Conservation (phyloP, 2,797 vertebrate genomes). For the Rousettus madagascariensis region DNA sequence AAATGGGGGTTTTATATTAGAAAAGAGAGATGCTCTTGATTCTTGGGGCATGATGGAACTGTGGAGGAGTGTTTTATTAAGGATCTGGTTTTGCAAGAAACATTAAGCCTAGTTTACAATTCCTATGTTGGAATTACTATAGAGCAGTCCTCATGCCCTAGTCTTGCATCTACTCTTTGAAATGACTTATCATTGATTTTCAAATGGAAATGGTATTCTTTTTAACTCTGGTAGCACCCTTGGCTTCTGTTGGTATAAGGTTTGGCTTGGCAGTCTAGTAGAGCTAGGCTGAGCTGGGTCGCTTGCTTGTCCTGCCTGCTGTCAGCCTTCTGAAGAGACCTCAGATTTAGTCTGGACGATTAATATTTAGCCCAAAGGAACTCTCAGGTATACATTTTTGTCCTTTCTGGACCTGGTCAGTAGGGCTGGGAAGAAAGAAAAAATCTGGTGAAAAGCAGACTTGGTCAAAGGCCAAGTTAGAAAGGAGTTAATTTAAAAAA, state of each 20-base stretch:
- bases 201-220: constrained; percentile 38
- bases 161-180: background rate
- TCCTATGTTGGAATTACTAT: background rate
- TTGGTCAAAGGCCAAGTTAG: background rate
- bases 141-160: background rate
- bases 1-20: background rate
- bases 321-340: background rate
- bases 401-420: background rate
- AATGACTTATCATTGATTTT: constrained; percentile 27
- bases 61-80: constrained; percentile 22
- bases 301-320: constrained; percentile 14
- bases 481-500: background rate
- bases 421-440: background rate
- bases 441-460: background rate
- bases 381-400: background rate
- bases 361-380: background rate
- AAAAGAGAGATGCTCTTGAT: constrained; percentile 24
- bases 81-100: constrained; percentile 29
- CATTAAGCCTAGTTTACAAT: constrained; percentile 13
- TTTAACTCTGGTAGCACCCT: constrained; percentile 7
- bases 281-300: background rate
- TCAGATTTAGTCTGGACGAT: constrained; percentile 7
- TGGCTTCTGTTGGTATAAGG: background rate
- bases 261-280: constrained; percentile 1
- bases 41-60: background rate